Conservation (phyloP, 2,888 invertebrate species). For the Mythimna impura region DNA sequence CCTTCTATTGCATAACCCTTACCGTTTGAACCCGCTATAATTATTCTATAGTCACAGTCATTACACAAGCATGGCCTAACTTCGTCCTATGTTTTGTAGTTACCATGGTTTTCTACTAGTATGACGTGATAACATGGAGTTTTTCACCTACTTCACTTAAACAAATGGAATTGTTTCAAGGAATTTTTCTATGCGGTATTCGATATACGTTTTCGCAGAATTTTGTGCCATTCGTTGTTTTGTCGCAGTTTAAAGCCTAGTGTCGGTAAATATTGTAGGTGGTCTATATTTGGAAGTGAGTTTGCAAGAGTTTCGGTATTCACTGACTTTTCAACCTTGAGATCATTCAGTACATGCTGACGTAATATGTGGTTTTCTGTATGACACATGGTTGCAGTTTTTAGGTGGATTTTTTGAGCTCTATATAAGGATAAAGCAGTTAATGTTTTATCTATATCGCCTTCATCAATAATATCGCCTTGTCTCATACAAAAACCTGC, state of each 20-base stretch:
- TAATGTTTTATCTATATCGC: not conserved
- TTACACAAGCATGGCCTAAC: constrained; percentile 65
- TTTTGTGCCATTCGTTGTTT: not conserved
- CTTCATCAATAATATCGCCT: not conserved
- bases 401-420: not conserved
- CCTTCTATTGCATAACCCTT: constrained; percentile 72
- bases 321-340: not conserved
- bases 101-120: constrained; percentile 26
- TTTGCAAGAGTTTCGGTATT: not conserved
- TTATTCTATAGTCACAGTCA: constrained; percentile 66
- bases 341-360: not conserved
- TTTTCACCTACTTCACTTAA: constrained; percentile 52
- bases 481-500: not conserved
- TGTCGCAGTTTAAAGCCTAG: not conserved
- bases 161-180: constrained; percentile 45
- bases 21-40: constrained; percentile 73
- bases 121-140: constrained; percentile 48
- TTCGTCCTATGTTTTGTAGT: constrained; percentile 49
- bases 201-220: constrained; percentile 29
- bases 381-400: not conserved
- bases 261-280: not conserved
- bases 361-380: not conserved
- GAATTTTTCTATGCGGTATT: constrained; percentile 15
- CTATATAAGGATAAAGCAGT: not conserved
- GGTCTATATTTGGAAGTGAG: not conserved